A percentile compares a stretch with the other conserved stretches of the same genome.
phyloP scores from a whole-genome alignment of 35 echinoderm and acorn worm species.

The Lytechinus variegatus region DNA sequence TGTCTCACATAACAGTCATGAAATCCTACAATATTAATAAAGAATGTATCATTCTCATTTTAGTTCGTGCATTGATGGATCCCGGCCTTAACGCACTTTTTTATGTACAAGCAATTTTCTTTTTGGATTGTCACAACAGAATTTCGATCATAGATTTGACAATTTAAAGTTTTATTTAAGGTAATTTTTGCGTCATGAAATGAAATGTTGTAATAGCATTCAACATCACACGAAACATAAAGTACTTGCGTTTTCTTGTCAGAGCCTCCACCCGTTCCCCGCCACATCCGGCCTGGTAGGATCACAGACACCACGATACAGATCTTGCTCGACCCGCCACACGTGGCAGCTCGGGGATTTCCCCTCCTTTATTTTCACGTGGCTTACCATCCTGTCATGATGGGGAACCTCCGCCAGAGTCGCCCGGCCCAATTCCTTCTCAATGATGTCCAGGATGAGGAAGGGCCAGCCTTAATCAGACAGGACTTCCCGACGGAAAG shows the following conservation, averaged over 20 bases:
- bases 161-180: too few relatives aligned
- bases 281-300: neutral
- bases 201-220: too few relatives aligned
- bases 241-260: neutral
- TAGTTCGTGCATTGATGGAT: too few relatives aligned
- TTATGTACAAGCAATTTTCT: too few relatives aligned
- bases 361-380: slow-evolving; percentile 24
- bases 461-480: neutral
- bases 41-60: too few relatives aligned
- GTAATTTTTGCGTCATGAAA: too few relatives aligned
- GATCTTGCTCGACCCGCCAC: neutral
- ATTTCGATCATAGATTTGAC: too few relatives aligned
- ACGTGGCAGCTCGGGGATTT: neutral
- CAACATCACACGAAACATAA: too few relatives aligned
- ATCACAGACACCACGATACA: slow-evolving; percentile 2
- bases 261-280: neutral
- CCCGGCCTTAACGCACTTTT: too few relatives aligned
- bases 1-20: too few relatives aligned
- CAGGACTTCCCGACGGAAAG: neutral
- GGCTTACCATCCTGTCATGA: neutral
- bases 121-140: too few relatives aligned
- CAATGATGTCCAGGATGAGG: neutral
- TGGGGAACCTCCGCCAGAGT: neutral
- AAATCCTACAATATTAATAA: too few relatives aligned
- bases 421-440: neutral